phyloP scores from a whole-genome alignment of 2,113 vertebrate species.

The Todiramphus chloris region DNA sequence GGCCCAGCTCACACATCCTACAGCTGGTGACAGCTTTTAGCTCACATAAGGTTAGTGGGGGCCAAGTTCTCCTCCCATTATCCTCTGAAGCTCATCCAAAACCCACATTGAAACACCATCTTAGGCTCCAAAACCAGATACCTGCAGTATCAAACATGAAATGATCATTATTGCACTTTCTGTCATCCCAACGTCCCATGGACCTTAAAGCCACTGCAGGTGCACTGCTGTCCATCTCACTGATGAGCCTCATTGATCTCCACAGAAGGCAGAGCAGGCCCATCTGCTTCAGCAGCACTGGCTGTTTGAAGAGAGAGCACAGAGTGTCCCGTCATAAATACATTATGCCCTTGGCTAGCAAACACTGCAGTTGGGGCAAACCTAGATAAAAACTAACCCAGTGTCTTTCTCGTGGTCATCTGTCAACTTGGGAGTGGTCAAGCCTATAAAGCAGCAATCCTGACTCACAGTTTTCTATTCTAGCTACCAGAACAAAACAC shows the following conservation, averaged over 20 bases:
- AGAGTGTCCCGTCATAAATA: background rate
- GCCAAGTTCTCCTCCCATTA: background rate
- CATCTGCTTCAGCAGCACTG: background rate
- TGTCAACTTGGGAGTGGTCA: background rate
- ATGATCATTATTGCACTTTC: background rate
- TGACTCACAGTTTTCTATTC: background rate
- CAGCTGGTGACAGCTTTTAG: background rate
- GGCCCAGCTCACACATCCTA: background rate
- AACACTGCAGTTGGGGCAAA: background rate
- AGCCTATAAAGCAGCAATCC: background rate
- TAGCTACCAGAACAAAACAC: background rate
- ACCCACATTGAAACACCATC: background rate
- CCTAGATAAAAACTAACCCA: background rate
- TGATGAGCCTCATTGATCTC: background rate
- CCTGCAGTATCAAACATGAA: background rate
- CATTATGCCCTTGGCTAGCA: background rate
- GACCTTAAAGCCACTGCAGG: background rate
- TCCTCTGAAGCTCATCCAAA: background rate
- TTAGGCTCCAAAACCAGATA: background rate
- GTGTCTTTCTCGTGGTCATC: background rate
- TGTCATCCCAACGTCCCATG: fast-evolving
- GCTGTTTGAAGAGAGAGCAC: background rate
- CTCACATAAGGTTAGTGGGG: background rate
- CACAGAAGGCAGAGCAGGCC: background rate
- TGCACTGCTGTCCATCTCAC: background rate